A percentile compares a stretch with the other conserved stretches of the same genome.
phyloP scores from a whole-genome alignment of 2,797 vertebrate species.

The Poeciliopsis paucimaculata region DNA sequence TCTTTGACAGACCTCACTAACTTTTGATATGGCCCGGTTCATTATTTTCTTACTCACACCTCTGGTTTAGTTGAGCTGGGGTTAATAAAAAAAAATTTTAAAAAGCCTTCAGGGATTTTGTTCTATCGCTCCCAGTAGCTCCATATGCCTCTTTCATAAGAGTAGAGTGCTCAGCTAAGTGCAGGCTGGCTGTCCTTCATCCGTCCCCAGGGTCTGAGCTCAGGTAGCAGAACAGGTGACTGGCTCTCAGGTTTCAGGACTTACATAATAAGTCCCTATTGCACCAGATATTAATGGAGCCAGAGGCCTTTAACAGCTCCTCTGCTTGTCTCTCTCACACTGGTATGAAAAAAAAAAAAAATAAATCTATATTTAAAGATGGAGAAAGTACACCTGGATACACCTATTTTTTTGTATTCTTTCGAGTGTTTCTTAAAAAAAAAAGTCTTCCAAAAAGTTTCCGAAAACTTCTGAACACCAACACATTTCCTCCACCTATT shows the following conservation, averaged over 20 bases:
- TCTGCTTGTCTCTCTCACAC: conserved; percentile 37
- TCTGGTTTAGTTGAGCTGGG: conserved; percentile 27
- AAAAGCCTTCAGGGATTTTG: conserved; percentile 31
- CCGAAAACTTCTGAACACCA: conserved; percentile 22
- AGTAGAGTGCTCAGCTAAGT: conserved; percentile 31
- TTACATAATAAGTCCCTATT: conserved; percentile 55
- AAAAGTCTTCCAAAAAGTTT: conserved; percentile 27
- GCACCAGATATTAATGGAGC: conserved; percentile 75
- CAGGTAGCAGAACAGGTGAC: conserved; percentile 76
- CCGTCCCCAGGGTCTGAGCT: conserved; percentile 52
- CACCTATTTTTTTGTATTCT: conserved; percentile 14
- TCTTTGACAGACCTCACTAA: conserved; percentile 29
- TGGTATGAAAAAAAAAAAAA: conserved; percentile 24
- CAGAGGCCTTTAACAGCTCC: conserved; percentile 31
- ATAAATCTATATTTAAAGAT: conserved; percentile 7
- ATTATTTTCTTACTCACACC: conserved; percentile 15
- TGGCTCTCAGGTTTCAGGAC: conserved; percentile 75
- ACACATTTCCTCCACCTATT: conserved; percentile 28
- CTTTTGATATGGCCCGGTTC: conserved; percentile 35
- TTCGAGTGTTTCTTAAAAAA: conserved; percentile 35
- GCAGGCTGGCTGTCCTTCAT: conserved; percentile 24
- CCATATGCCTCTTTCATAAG: conserved; percentile 20
- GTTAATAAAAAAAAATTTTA: conserved; percentile 20
- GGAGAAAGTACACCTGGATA: conserved; percentile 32
- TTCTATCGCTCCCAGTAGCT: conserved; percentile 26